Evolutionary conservation across 2,113 vertebrate species (phyloP).

Genomic region (Turdus rufiventris): DNA sequence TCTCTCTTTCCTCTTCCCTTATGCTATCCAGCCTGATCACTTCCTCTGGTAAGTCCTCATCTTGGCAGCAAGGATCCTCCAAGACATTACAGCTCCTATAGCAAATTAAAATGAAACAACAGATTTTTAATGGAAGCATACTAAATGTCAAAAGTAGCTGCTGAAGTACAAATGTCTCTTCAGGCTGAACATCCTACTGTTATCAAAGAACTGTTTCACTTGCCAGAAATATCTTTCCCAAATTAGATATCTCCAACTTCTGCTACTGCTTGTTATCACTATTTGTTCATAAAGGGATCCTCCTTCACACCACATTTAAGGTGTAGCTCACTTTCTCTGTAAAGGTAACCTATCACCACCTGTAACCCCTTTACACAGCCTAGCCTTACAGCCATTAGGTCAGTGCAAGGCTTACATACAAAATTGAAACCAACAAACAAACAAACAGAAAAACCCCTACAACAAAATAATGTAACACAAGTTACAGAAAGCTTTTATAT

Average conservation of each 20-base stretch:
- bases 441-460: neutral
- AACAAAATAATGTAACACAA: neutral
- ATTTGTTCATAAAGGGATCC: neutral
- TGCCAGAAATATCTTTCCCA: neutral
- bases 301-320: neutral
- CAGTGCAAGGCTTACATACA: neutral
- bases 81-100: neutral
- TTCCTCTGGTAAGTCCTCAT: neutral
- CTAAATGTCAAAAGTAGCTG: neutral
- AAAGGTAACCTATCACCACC: neutral
- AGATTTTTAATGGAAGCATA: neutral
- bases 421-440: neutral
- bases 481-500: neutral
- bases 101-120: neutral
- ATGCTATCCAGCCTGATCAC: neutral
- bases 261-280: neutral
- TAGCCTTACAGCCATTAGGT: neutral
- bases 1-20: neutral
- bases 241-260: neutral
- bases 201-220: neutral
- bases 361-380: neutral
- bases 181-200: neutral
- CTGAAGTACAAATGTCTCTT: neutral
- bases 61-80: neutral
- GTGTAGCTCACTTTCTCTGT: neutral